Evolutionary conservation across 2,888 invertebrate genomes (phyloP).

Genomic region (Syrphus vitripennis): DNA sequence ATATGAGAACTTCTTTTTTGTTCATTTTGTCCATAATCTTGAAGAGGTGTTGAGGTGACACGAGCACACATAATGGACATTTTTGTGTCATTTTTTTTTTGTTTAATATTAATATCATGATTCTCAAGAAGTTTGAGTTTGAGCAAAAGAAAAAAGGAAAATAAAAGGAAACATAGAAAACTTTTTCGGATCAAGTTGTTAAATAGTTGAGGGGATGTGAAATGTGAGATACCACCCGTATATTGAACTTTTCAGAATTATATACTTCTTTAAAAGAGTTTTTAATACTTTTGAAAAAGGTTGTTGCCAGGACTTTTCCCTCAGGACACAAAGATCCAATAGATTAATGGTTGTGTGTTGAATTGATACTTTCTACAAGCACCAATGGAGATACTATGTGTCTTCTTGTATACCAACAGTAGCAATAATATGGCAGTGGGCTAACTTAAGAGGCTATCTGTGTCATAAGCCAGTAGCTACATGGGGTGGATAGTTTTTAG

Average conservation of each 20-base stretch:
- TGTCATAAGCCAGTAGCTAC: no score
- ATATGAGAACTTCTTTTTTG: no score
- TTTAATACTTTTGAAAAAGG: conserved; percentile 17
- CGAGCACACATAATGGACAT: neutral
- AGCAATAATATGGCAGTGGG: neutral
- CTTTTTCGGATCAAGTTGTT: conserved; percentile 17
- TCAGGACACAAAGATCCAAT: conserved; percentile 5
- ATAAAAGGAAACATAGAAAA: neutral
- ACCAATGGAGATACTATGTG: neutral
- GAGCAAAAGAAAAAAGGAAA: conserved; percentile 1
- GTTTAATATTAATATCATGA: conserved; percentile 16
- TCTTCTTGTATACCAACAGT: neutral
- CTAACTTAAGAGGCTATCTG: neutral
- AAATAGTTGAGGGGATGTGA: neutral
- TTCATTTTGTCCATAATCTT: neutral
- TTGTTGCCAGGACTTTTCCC: neutral
- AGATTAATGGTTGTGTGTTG: conserved; percentile 7
- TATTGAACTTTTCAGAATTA: conserved; percentile 39
- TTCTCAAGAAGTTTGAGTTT: conserved; percentile 30
- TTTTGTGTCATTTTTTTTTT: conserved; percentile 12
- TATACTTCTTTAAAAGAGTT: conserved; percentile 22
- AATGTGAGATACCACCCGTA: neutral
- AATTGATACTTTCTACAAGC: conserved; percentile 1
- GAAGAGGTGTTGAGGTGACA: neutral
- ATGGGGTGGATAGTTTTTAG: neutral